Evolutionary conservation across 2,797 vertebrate genomes (phyloP).

Genomic region (Arnoldichthys spilopterus): DNA sequence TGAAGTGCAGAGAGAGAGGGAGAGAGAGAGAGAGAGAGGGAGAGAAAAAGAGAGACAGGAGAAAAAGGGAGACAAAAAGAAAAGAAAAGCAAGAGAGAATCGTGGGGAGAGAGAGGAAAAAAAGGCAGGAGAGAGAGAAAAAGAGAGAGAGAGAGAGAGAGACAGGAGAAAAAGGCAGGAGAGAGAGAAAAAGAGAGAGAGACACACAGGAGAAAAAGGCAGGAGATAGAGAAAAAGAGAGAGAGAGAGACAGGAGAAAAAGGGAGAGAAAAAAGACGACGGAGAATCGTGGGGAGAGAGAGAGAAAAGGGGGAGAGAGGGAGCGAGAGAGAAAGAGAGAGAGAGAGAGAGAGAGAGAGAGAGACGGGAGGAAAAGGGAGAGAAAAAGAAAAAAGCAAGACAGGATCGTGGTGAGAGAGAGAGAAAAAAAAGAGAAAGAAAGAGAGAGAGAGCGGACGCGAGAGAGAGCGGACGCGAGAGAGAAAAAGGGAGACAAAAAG

Average conservation of each 20-base stretch:
- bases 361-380: not conserved
- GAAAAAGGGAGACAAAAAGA: conserved; percentile 4
- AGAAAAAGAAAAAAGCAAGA: not conserved
- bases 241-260: not conserved
- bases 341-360: too few relatives aligned
- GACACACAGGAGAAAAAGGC: not conserved
- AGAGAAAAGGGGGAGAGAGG: too few relatives aligned
- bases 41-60: conserved; percentile 7
- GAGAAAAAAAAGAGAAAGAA: too few relatives aligned
- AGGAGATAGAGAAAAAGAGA: not conserved
- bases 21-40: too few relatives aligned
- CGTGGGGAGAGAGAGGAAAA: not conserved
- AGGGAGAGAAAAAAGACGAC: too few relatives aligned
- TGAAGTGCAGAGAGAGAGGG: not conserved
- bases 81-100: too few relatives aligned
- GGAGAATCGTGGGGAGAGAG: too few relatives aligned
- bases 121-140: not conserved
- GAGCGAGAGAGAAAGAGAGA: too few relatives aligned
- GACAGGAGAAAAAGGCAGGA: not conserved
- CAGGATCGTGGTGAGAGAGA: not conserved
- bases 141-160: conserved; percentile 2
- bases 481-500: not conserved
- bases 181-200: not conserved
- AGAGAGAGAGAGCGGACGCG: too few relatives aligned
- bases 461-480: too few relatives aligned